Conservation (phyloP, 2,113 vertebrate species). For the Amphiprion percula region DNA sequence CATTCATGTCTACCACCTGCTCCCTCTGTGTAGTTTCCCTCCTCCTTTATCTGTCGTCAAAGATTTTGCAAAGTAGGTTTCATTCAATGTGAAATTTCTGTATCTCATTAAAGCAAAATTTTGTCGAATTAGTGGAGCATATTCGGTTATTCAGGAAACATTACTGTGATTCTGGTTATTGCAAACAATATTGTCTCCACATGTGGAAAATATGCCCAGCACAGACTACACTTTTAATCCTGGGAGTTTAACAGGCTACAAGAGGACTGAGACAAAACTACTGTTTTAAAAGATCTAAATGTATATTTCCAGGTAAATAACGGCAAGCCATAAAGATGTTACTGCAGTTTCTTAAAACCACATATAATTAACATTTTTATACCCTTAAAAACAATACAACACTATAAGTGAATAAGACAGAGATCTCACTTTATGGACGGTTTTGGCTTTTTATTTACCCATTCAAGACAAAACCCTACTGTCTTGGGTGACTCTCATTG, state of each 20-base stretch:
- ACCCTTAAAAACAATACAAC: not conserved
- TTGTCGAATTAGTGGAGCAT: conserved; percentile 33
- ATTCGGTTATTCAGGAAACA: not conserved
- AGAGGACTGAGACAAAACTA: not conserved
- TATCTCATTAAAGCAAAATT: conserved; percentile 29
- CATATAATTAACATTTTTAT: not conserved
- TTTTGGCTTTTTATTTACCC: not conserved
- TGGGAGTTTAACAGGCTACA: not conserved
- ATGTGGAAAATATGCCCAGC: not conserved
- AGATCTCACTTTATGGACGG: not conserved
- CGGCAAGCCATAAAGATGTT: not conserved
- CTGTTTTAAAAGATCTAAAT: not conserved
- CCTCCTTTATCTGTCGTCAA: conserved; percentile 42
- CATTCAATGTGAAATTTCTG: conserved; percentile 21
- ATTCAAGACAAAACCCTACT: not conserved
- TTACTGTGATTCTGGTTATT: not conserved
- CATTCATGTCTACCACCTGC: conserved; percentile 62
- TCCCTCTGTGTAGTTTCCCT: conserved; percentile 25
- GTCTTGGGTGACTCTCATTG: not conserved
- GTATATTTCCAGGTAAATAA: not conserved
- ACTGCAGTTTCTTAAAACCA: too few relatives aligned
- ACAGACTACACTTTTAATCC: not conserved
- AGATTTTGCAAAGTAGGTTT: conserved; percentile 29
- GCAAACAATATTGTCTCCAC: not conserved
- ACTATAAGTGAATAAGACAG: not conserved